phyloP scores from a whole-genome alignment of 2,888 invertebrate genomes.

The Suillia variegata region DNA sequence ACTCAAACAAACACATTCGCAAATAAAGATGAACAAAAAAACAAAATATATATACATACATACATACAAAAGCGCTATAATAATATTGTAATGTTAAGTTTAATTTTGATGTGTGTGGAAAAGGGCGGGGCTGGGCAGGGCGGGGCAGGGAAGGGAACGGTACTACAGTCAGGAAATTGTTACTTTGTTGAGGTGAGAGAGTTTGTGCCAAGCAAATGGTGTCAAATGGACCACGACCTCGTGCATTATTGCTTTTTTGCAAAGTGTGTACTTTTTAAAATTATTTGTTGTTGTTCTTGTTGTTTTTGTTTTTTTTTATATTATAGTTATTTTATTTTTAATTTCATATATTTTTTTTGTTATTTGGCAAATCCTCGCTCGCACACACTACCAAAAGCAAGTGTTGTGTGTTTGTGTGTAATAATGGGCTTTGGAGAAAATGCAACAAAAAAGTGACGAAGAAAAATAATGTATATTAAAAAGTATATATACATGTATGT shows the following conservation, averaged over 20 bases:
- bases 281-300: neutral
- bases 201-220: neutral
- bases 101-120: constrained; percentile 12
- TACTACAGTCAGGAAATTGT: neutral
- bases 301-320: neutral
- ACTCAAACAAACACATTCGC: constrained; percentile 8
- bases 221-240: neutral
- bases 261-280: neutral
- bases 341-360: neutral
- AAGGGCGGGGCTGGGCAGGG: neutral
- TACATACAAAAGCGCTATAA: constrained; percentile 17
- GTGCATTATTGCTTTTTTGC: neutral
- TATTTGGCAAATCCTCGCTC: neutral
- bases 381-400: too few species aligned
- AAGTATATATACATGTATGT: constrained; percentile 9
- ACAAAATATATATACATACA: too few species aligned
- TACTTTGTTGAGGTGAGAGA: neutral
- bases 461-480: neutral
- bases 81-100: constrained; percentile 2
- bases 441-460: neutral
- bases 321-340: too few species aligned
- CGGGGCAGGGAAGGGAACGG: neutral
- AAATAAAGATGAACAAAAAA: too few species aligned
- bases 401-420: neutral
- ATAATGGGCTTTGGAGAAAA: neutral